These are phyloP conservation scores for Neofelis nebulosa DNA, from an alignment of 2,113 vertebrate genomes.

Conservation along the genomic window DNA sequence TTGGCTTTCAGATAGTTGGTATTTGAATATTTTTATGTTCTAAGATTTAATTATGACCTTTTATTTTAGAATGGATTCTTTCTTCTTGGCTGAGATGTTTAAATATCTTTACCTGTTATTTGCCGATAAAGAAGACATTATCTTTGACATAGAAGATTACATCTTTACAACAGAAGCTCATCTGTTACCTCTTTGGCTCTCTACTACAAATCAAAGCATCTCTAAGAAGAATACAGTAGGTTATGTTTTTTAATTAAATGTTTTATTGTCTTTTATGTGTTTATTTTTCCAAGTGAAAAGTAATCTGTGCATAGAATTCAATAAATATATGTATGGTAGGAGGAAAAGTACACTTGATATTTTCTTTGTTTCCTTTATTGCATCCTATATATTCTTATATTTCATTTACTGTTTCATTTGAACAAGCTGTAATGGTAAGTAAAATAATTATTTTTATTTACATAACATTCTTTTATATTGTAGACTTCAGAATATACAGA, in stretches of 20 bases:
- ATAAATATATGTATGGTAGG: not conserved
- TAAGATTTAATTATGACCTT: slow-evolving; percentile 54
- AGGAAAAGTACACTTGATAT: not conserved
- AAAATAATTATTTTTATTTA: not conserved
- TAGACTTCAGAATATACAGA: slow-evolving; percentile 90
- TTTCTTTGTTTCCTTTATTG: slow-evolving; percentile 21
- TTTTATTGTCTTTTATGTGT: not conserved
- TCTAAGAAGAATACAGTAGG: slow-evolving; percentile 87
- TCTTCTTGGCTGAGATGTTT: slow-evolving; percentile 99
- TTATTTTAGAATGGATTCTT: slow-evolving; percentile 96
- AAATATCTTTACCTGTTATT: slow-evolving; percentile 98
- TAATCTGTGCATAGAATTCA: not conserved
- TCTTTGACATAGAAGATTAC: slow-evolving; percentile 98
- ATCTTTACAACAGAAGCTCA: slow-evolving; percentile 99
- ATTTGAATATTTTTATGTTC: slow-evolving; percentile 37
- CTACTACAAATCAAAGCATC: slow-evolving; percentile 88
- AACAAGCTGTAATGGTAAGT: not conserved
- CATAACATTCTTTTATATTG: slow-evolving; percentile 39
- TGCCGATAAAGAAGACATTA: slow-evolving; percentile 93
- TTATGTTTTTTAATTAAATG: slow-evolving; percentile 43
- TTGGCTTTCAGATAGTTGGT: not conserved
- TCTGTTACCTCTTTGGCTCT: slow-evolving; percentile 96
- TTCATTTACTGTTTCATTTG: slow-evolving; percentile 36
- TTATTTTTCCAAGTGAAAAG: not conserved
- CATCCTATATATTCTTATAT: not conserved